Conservation (phyloP, 1,140 invertebrate genomes). For the Brachionus koreanus region DNA sequence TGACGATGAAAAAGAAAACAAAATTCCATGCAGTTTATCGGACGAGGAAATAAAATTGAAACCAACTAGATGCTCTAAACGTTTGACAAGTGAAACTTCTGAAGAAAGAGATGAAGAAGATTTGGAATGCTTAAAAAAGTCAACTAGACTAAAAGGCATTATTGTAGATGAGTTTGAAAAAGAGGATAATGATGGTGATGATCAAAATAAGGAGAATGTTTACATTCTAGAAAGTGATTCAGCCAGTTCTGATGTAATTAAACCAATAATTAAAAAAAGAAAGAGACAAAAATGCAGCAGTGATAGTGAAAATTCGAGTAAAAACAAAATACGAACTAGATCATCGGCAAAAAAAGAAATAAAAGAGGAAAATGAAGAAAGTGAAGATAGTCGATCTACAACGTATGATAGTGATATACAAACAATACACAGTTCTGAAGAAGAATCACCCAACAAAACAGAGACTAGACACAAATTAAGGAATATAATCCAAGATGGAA, state of each 20-base stretch:
- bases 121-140: neutral
- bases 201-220: neutral
- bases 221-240: neutral
- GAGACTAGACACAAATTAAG: constrained; percentile 14
- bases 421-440: neutral
- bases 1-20: neutral
- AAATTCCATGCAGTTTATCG: neutral
- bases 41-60: neutral
- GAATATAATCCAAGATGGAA: constrained; percentile 20
- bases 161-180: neutral
- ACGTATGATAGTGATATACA: constrained; percentile 4
- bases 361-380: neutral
- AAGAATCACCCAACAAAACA: neutral
- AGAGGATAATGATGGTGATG: neutral
- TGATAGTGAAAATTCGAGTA: constrained; percentile 14
- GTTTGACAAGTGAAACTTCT: neutral
- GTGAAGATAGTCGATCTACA: neutral
- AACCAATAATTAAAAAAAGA: neutral
- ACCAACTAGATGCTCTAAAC: neutral
- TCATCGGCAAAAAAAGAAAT: neutral
- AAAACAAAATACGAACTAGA: neutral
- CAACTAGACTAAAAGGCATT: neutral
- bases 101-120: neutral
- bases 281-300: neutral
- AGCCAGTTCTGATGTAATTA: neutral